A percentile compares a stretch with the other conserved stretches of the same genome.
Conservation (phyloP, 2,888 invertebrate genomes). For the Crematogaster levior region DNA sequence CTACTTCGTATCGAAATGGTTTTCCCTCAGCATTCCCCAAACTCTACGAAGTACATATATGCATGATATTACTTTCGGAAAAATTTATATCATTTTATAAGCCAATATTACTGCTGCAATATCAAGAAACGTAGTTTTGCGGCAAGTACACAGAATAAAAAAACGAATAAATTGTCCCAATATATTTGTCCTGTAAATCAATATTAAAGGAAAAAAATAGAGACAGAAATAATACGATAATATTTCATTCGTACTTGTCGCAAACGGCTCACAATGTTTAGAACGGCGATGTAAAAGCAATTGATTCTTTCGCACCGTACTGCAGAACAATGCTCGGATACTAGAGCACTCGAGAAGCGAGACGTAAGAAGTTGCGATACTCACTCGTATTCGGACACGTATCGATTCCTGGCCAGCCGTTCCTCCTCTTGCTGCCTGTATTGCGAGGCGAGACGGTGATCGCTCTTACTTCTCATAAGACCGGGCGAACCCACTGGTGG, state of each 20-base stretch:
- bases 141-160: not conserved
- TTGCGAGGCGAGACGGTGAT: constrained; percentile 95
- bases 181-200: not conserved
- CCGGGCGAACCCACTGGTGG: constrained; percentile 90
- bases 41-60: not conserved
- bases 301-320: not conserved
- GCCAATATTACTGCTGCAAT: not conserved
- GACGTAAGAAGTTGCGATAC: constrained; percentile 57
- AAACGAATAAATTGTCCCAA: not conserved
- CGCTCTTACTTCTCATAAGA: constrained; percentile 96
- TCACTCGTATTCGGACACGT: constrained; percentile 85
- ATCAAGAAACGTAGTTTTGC: not conserved
- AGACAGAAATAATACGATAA: not conserved
- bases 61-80: constrained; percentile 16
- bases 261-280: not conserved
- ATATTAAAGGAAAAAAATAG: not conserved
- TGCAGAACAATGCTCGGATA: not conserved
- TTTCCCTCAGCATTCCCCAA: not conserved
- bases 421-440: constrained; percentile 94
- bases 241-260: not conserved
- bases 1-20: not conserved
- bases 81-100: constrained; percentile 1
- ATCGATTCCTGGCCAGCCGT: constrained; percentile 83
- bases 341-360: not conserved
- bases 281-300: not conserved